Evolutionary conservation across 2,888 invertebrate genomes (phyloP).

Genomic region (Biston stratarius): DNA sequence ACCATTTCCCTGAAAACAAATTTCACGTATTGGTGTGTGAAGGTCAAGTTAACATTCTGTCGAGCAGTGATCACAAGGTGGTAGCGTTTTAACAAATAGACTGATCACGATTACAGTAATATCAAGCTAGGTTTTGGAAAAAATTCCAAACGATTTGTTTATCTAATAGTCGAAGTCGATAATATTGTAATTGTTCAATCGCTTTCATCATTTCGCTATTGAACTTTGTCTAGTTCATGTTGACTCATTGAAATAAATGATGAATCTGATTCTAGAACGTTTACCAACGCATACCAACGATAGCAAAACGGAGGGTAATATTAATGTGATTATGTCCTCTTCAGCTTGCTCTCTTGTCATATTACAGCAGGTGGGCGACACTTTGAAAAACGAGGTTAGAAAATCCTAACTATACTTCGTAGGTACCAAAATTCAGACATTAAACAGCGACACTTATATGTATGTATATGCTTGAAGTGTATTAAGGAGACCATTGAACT

Average conservation of each 20-base stretch:
- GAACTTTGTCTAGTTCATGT: constrained; percentile 17
- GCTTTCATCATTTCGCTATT: constrained; percentile 21
- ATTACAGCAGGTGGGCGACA: no score
- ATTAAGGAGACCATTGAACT: no score
- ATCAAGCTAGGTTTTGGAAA: background rate
- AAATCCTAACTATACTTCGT: no score
- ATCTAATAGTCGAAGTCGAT: constrained; percentile 30
- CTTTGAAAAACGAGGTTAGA: no score
- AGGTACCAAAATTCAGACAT: no score
- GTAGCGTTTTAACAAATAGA: background rate
- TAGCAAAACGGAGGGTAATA: no score
- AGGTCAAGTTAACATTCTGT: background rate
- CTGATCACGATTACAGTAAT: background rate
- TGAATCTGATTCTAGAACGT: background rate
- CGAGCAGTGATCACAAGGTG: background rate
- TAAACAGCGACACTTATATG: no score
- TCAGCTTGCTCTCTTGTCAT: no score
- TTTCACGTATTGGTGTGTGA: background rate
- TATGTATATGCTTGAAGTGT: no score
- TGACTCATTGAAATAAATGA: constrained; percentile 1
- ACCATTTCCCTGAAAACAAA: background rate
- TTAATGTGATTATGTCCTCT: no score
- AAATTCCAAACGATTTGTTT: background rate
- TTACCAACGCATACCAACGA: no score
- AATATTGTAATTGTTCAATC: constrained; percentile 10